Conservation (phyloP, 2,113 vertebrate species). For the Cebidichthys violaceus region DNA sequence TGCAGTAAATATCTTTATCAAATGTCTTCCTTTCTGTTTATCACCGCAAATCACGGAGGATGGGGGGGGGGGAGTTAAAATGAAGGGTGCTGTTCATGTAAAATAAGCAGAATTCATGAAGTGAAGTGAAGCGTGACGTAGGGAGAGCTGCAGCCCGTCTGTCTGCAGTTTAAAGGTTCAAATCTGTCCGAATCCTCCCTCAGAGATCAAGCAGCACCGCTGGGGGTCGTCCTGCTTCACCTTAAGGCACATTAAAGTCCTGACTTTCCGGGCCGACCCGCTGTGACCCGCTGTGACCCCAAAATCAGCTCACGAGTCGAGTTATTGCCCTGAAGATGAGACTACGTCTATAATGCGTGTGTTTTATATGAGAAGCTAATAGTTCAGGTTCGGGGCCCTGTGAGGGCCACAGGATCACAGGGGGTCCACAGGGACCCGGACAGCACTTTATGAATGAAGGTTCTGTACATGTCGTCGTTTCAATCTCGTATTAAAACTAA, state of each 20-base stretch:
- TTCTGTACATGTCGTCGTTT: not conserved
- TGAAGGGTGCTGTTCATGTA: not conserved
- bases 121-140: slow-evolving; percentile 27
- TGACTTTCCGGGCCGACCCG: slow-evolving; percentile 54
- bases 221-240: slow-evolving; percentile 83
- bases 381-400: slow-evolving; percentile 22
- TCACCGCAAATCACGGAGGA: slow-evolving; percentile 60
- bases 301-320: slow-evolving; percentile 35
- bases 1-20: slow-evolving; percentile 16
- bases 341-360: slow-evolving; percentile 46
- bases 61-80: not conserved
- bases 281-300: slow-evolving; percentile 43
- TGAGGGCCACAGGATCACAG: not conserved
- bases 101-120: slow-evolving; percentile 44
- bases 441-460: slow-evolving; percentile 27
- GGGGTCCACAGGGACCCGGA: slow-evolving; percentile 32
- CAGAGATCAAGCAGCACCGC: slow-evolving; percentile 54
- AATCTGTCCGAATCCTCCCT: slow-evolving; percentile 60
- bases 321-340: slow-evolving; percentile 65
- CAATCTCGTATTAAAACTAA: not conserved
- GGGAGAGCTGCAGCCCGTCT: slow-evolving; percentile 41
- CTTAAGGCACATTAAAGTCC: slow-evolving; percentile 91
- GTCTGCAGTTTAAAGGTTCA: slow-evolving; percentile 52
- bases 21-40: slow-evolving; percentile 18
- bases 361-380: slow-evolving; percentile 27